A percentile compares a stretch with the other conserved stretches of the same genome.
Evolutionary conservation across 2,888 invertebrate genomes (phyloP).

Genomic region (Euphydryas editha): DNA sequence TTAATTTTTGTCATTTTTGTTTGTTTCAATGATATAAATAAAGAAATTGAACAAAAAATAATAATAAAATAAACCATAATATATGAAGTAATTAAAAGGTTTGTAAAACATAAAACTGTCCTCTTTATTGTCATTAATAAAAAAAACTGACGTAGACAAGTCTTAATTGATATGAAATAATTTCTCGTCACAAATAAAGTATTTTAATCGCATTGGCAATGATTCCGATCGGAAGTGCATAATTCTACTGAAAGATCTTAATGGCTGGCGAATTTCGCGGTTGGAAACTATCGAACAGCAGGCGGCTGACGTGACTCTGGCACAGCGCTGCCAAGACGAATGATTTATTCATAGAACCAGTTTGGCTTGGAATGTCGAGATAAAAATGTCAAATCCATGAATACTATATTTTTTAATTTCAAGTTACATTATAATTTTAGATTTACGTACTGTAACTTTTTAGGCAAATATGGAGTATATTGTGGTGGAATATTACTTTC

Average conservation of each 20-base stretch:
- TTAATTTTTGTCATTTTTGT: no score
- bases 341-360: conserved; percentile 8
- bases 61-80: no score
- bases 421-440: background rate
- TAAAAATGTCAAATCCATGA: background rate
- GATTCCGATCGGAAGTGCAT: conserved; percentile 13
- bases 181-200: conserved; percentile 2
- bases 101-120: no score
- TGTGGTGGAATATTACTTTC: no score
- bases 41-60: no score
- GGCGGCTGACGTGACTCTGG: background rate
- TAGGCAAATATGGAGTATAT: background rate
- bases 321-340: background rate
- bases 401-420: background rate
- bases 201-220: conserved; percentile 14
- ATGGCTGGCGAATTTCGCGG: conserved; percentile 17
- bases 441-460: background rate
- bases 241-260: conserved; percentile 14
- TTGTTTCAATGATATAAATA: no score
- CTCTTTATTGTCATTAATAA: no score
- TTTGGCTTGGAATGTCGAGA: background rate
- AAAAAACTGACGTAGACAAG: no score
- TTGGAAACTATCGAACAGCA: conserved; percentile 2
- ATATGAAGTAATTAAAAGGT: no score
- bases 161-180: background rate